Evolutionary conservation across 2,888 invertebrate species (phyloP).

Genomic region (Caenorhabditis panamensis): DNA sequence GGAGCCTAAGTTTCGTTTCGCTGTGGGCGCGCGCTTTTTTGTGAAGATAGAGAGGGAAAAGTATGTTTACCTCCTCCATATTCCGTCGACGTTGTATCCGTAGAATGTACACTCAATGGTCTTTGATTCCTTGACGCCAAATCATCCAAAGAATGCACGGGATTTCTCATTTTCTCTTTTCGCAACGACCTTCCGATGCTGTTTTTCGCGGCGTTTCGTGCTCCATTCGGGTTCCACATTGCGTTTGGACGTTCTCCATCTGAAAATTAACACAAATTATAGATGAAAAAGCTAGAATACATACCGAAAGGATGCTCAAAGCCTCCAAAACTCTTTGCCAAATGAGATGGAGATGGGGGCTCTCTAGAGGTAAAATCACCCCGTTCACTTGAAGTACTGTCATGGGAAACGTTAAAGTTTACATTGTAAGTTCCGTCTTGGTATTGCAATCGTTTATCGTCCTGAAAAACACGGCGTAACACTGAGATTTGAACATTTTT

Average conservation of each 20-base stretch:
- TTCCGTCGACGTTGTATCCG: slow-evolving; percentile 60
- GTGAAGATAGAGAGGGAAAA: neutral
- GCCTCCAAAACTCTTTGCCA: slow-evolving; percentile 58
- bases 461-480: slow-evolving; percentile 25
- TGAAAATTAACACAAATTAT: neutral
- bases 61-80: slow-evolving; percentile 33
- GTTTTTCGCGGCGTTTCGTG: slow-evolving; percentile 32
- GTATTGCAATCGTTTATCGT: slow-evolving; percentile 55
- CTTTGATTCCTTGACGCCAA: slow-evolving; percentile 34
- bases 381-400: slow-evolving; percentile 55
- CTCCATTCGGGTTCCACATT: slow-evolving; percentile 32
- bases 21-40: neutral
- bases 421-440: slow-evolving; percentile 62
- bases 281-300: neutral
- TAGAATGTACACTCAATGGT: slow-evolving; percentile 52
- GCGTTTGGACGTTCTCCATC: slow-evolving; percentile 29
- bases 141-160: slow-evolving; percentile 33
- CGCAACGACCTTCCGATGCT: slow-evolving; percentile 38
- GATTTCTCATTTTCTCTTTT: slow-evolving; percentile 55
- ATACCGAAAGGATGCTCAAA: slow-evolving; percentile 58
- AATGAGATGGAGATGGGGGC: slow-evolving; percentile 49
- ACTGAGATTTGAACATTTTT: neutral
- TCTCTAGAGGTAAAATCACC: slow-evolving; percentile 20
- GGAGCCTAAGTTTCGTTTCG: slow-evolving; percentile 11
- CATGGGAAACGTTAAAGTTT: slow-evolving; percentile 63